phyloP scores from a whole-genome alignment of 1,140 invertebrate genomes.

The Megalopta genalis region DNA sequence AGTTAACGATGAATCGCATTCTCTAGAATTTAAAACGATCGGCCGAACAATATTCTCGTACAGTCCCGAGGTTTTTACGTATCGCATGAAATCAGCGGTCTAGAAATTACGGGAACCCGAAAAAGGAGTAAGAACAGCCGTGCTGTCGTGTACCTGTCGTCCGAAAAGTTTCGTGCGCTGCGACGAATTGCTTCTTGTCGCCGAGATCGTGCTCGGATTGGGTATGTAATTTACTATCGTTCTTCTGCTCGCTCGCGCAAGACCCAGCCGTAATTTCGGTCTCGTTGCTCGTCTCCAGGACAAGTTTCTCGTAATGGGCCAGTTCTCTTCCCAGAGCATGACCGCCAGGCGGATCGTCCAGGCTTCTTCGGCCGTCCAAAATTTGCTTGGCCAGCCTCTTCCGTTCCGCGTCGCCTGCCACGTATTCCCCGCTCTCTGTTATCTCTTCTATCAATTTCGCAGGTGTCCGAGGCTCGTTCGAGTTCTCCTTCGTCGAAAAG shows the following conservation, averaged over 20 bases:
- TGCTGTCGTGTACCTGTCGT: neutral
- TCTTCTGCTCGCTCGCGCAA: neutral
- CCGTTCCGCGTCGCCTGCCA: conserved; percentile 25
- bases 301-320: conserved; percentile 30
- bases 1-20: too few species aligned
- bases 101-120: neutral
- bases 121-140: neutral
- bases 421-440: conserved; percentile 18
- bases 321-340: neutral
- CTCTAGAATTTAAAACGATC: too few species aligned
- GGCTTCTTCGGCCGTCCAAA: conserved; percentile 33
- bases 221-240: conserved; percentile 15
- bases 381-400: conserved; percentile 26
- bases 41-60: too few species aligned
- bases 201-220: neutral
- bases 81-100: neutral
- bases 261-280: conserved; percentile 2
- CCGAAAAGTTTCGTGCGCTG: conserved; percentile 5
- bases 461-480: neutral
- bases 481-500: neutral
- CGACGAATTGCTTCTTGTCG: neutral
- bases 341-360: conserved; percentile 12
- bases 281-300: conserved; percentile 9
- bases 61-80: too few species aligned
- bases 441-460: conserved; percentile 52